Evolutionary conservation across 2,888 invertebrate genomes (phyloP).

Genomic region (Lasiommata megera): DNA sequence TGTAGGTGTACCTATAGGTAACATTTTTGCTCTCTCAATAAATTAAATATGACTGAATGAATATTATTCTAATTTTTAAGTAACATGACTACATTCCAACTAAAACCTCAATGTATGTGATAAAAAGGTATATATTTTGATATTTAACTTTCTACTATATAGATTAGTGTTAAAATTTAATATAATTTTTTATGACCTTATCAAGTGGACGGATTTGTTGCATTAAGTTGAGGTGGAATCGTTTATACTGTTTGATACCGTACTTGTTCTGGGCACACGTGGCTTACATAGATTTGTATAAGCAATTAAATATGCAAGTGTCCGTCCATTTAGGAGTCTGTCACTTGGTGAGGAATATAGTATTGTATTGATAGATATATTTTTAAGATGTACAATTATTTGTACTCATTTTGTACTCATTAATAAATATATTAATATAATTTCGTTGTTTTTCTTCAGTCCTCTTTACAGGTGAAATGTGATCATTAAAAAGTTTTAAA

Average conservation of each 20-base stretch:
- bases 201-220: not conserved
- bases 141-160: slow-evolving; percentile 6
- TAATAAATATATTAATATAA: slow-evolving; percentile 16
- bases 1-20: no score
- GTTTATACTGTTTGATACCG: slow-evolving; percentile 15
- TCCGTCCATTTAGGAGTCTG: slow-evolving; percentile 33
- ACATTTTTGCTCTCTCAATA: no score
- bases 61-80: not conserved
- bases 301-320: slow-evolving; percentile 21
- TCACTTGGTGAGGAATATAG: slow-evolving; percentile 28
- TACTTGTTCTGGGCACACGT: slow-evolving; percentile 4
- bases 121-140: slow-evolving; percentile 34
- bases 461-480: no score
- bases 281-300: slow-evolving; percentile 10
- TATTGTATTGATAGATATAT: slow-evolving; percentile 31
- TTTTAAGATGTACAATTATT: slow-evolving; percentile 28
- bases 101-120: slow-evolving; percentile 34
- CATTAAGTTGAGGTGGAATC: not conserved
- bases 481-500: no score
- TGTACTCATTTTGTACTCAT: slow-evolving; percentile 35
- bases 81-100: slow-evolving; percentile 26
- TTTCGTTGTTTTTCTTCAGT: not conserved
- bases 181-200: not conserved
- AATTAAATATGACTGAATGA: no score
- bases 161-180: not conserved